Conservation (phyloP, 2,113 vertebrate genomes). For the Hypanus sabinus region DNA sequence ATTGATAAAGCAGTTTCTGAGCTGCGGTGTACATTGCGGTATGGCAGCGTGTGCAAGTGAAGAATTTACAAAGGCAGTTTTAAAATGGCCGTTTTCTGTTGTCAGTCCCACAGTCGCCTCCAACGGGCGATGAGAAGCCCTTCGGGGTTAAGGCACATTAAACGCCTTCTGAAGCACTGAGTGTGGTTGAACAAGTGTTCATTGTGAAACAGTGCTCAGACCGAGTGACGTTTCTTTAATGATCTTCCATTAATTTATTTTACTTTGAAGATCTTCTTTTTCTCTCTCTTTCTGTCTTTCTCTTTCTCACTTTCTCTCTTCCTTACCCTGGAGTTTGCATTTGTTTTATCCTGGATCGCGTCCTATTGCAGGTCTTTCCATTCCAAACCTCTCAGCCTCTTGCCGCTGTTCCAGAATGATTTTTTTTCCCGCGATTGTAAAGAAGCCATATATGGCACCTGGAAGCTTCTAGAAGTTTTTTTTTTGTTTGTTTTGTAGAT, state of each 20-base stretch:
- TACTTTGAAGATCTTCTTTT: neutral
- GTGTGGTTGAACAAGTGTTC: neutral
- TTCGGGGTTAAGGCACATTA: neutral
- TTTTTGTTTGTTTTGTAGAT: constrained; percentile 15
- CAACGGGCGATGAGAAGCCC: neutral
- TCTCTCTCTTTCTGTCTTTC: neutral
- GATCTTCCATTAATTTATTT: constrained; percentile 33
- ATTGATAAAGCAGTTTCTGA: constrained; percentile 13
- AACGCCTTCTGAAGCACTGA: constrained; percentile 6
- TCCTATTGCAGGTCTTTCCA: neutral
- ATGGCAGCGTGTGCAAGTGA: constrained; percentile 45
- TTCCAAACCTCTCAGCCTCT: neutral
- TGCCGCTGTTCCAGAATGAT: constrained; percentile 8
- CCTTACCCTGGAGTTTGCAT: neutral
- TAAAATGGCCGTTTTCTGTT: neutral
- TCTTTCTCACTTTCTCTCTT: neutral
- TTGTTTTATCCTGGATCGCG: neutral
- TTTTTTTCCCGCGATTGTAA: neutral
- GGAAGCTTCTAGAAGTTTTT: neutral
- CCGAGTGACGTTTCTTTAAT: constrained; percentile 2
- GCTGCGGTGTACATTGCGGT: constrained; percentile 17
- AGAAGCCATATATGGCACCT: neutral
- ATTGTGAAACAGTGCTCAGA: neutral
- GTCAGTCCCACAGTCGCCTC: neutral
- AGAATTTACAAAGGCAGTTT: constrained; percentile 33